phyloP scores from a whole-genome alignment of 2,113 vertebrate genomes.

The Lathamus discolor region DNA sequence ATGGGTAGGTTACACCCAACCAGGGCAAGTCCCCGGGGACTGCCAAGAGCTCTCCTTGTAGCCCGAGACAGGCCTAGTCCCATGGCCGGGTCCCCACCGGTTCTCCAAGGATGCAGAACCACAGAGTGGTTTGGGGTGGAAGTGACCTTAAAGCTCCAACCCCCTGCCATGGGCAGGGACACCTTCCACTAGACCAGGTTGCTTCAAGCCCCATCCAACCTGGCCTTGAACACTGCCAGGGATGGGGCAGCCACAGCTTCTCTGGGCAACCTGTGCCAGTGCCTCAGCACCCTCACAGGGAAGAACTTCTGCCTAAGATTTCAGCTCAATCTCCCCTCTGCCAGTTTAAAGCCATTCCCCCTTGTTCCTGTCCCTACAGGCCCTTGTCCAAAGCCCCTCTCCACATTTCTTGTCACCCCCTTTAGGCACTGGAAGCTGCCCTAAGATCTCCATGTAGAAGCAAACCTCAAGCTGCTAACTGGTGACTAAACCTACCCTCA shows the following conservation, averaged over 20 bases:
- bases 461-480: background rate
- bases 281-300: background rate
- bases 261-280: background rate
- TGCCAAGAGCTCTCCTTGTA: background rate
- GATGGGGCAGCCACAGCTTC: background rate
- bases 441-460: background rate
- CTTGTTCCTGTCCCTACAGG: background rate
- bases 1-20: rapidly evolving
- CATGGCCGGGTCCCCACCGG: background rate
- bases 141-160: background rate
- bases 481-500: background rate
- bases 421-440: background rate
- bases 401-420: background rate
- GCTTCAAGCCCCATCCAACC: background rate
- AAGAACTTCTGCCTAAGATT: background rate
- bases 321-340: background rate
- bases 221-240: background rate
- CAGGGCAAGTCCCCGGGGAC: background rate
- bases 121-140: background rate
- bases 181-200: background rate
- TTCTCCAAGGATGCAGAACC: background rate
- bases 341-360: background rate
- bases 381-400: background rate
- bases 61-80: background rate
- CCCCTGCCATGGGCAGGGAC: background rate